These are phyloP conservation scores for Ariopsis seemanni DNA, from an alignment of 2,113 vertebrate species.

Conservation along the genomic window DNA sequence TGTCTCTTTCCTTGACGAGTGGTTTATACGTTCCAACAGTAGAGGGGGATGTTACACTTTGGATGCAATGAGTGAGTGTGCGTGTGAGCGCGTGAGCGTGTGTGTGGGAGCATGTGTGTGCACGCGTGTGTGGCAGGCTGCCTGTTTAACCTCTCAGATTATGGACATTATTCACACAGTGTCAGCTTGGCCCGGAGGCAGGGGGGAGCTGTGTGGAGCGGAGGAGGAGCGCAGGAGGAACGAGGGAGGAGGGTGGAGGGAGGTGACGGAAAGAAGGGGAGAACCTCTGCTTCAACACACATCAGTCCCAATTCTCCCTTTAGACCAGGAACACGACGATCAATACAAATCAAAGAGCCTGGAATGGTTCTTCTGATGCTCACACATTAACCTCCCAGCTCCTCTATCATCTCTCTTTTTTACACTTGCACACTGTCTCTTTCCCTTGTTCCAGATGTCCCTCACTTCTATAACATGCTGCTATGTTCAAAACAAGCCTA, in stretches of 20 bases:
- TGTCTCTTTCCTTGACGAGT: constrained; percentile 21
- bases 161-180: constrained; percentile 51
- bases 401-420: constrained; percentile 55
- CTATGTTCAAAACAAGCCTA: constrained; percentile 8
- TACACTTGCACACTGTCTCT: constrained; percentile 16
- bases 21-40: constrained; percentile 52
- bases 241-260: not conserved
- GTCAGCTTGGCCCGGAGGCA: constrained; percentile 36
- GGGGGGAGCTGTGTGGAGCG: not conserved
- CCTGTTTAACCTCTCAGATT: constrained; percentile 56
- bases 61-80: constrained; percentile 16
- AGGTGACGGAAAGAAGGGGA: constrained; percentile 9
- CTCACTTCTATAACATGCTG: constrained; percentile 41
- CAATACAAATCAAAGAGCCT: constrained; percentile 76
- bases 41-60: constrained; percentile 60
- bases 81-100: constrained; percentile 24
- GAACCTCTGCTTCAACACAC: constrained; percentile 24
- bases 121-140: constrained; percentile 32
- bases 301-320: constrained; percentile 28
- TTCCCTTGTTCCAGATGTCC: constrained; percentile 43
- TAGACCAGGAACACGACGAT: constrained; percentile 55
- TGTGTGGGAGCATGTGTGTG: not conserved
- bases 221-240: not conserved
- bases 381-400: constrained; percentile 70
- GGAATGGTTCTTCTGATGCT: constrained; percentile 69